Evolutionary conservation across 2,888 invertebrate species (phyloP).

Genomic region (Nymphalis urticae): DNA sequence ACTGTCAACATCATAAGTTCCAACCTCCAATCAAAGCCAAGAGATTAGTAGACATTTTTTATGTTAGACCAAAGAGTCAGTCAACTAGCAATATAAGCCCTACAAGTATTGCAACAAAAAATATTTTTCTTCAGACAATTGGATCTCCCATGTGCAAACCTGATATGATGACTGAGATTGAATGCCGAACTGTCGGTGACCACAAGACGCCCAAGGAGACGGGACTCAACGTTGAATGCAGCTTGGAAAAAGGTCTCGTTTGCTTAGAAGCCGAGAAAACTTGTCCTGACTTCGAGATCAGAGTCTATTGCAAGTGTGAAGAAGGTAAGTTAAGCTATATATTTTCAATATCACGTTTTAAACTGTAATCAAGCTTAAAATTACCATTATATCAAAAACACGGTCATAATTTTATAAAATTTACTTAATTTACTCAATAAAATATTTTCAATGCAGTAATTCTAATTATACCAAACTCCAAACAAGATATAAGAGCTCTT

Average conservation of each 20-base stretch:
- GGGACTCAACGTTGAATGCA: slow-evolving; percentile 89
- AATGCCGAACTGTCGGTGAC: slow-evolving; percentile 86
- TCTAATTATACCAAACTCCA: too few species aligned
- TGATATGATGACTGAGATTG: slow-evolving; percentile 85
- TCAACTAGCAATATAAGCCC: too few species aligned
- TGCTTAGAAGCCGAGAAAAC: slow-evolving; percentile 78
- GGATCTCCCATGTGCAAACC: slow-evolving; percentile 81
- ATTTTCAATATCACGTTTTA: neutral
- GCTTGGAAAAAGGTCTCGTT: slow-evolving; percentile 86
- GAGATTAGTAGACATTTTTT: too few species aligned
- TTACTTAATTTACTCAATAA: too few species aligned
- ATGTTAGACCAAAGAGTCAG: too few species aligned
- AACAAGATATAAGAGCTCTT: too few species aligned
- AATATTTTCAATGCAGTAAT: too few species aligned
- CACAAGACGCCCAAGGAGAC: slow-evolving; percentile 85
- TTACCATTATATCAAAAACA: too few species aligned
- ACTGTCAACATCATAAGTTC: too few species aligned
- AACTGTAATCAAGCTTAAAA: too few species aligned
- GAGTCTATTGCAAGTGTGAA: slow-evolving; percentile 84
- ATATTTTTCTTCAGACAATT: slow-evolving; percentile 51
- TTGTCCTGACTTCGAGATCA: slow-evolving; percentile 92
- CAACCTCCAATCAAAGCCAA: too few species aligned
- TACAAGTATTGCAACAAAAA: neutral
- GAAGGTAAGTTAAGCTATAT: slow-evolving; percentile 41
- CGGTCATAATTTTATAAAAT: too few species aligned